Percentiles rank a stretch among this genome's conserved stretches.
Evolutionary conservation across 2,113 vertebrate species (phyloP).

Genomic region (Sylvietta virens): DNA sequence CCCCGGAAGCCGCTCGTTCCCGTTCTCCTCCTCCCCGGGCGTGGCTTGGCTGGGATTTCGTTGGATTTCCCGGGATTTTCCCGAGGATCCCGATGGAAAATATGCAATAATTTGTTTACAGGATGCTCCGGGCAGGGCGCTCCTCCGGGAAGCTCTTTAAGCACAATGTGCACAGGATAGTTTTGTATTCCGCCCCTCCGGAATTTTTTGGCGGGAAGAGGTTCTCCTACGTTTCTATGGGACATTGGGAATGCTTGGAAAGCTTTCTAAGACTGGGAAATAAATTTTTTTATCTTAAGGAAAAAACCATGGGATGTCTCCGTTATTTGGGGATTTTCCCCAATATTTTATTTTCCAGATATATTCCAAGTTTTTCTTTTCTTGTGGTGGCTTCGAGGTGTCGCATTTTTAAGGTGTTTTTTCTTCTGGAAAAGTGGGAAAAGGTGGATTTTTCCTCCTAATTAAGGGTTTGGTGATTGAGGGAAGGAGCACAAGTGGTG

Average conservation of each 20-base stretch:
- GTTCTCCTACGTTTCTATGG: constrained; percentile 83
- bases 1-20: neutral
- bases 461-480: no score
- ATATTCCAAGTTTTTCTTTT: neutral
- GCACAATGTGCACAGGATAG: constrained; percentile 97
- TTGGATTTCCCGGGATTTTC: neutral
- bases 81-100: constrained; percentile 75
- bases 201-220: constrained; percentile 71
- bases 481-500: neutral
- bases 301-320: rapidly evolving
- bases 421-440: neutral
- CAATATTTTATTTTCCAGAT: rapidly evolving
- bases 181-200: constrained; percentile 83
- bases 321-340: neutral
- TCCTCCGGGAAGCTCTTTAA: constrained; percentile 73
- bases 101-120: constrained; percentile 99
- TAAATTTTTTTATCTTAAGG: constrained; percentile 81
- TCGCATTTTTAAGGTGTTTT: neutral
- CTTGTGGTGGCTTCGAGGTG: neutral
- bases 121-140: constrained; percentile 67
- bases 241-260: constrained; percentile 80
- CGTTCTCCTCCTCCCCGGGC: neutral
- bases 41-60: neutral
- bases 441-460: rapidly evolving
- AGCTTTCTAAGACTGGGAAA: constrained; percentile 93